A percentile compares a stretch with the other conserved stretches of the same genome.
phyloP scores from a whole-genome alignment of 2,797 vertebrate species.

The Loris lydekkerianus region DNA sequence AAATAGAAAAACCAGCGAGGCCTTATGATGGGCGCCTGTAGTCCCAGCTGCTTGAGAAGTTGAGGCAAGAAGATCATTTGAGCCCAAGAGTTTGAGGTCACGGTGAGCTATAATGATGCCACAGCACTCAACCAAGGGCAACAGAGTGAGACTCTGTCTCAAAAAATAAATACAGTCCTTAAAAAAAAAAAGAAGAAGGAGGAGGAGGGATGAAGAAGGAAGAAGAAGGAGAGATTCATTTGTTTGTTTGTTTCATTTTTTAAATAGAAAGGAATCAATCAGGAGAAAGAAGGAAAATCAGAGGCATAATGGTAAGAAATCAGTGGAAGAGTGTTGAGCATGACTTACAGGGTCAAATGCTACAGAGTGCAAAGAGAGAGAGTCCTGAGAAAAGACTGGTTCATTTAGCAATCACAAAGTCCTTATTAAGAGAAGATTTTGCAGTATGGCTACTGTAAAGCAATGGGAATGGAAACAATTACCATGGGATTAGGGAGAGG shows the following conservation, averaged over 20 bases:
- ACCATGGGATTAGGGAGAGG: not conserved
- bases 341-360: not conserved
- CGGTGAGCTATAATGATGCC: too few relatives aligned
- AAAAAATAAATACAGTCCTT: too few relatives aligned
- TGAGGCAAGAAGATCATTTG: too few relatives aligned
- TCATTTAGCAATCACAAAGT: not conserved
- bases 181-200: too few relatives aligned
- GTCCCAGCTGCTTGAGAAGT: too few relatives aligned
- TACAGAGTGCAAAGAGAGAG: not conserved
- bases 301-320: not conserved
- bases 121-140: too few relatives aligned
- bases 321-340: slow-evolving; percentile 9
- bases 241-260: not conserved
- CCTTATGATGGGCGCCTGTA: too few relatives aligned
- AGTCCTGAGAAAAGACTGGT: not conserved
- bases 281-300: slow-evolving; percentile 27
- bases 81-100: too few relatives aligned
- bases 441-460: not conserved
- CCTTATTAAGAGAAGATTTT: not conserved
- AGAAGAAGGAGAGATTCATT: not conserved
- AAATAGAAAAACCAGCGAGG: too few relatives aligned
- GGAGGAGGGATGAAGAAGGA: not conserved
- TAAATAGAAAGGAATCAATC: not conserved
- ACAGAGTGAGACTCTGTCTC: too few relatives aligned
- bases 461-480: not conserved